Evolutionary conservation across 1,140 invertebrate genomes (phyloP).

Genomic region (Drosophila bocki): DNA sequence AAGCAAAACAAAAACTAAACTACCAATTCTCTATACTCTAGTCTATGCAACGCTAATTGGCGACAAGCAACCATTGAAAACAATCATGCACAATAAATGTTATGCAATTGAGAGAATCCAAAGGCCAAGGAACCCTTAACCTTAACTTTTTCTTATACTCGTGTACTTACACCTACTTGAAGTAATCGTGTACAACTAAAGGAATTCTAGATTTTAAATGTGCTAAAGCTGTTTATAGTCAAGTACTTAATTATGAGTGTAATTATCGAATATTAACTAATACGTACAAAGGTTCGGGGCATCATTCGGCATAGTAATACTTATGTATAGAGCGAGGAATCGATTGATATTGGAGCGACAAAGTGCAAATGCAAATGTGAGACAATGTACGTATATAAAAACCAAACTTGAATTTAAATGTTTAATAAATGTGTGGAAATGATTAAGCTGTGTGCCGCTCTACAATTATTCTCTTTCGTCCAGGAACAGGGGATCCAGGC

Average conservation of each 20-base stretch:
- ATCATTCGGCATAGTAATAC: slow-evolving; percentile 41
- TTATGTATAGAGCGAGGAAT: slow-evolving; percentile 37
- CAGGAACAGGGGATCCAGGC: slow-evolving; percentile 58
- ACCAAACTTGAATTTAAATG: slow-evolving; percentile 78
- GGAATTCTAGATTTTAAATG: slow-evolving; percentile 75
- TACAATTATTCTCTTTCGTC: slow-evolving; percentile 24
- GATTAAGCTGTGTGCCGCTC: slow-evolving; percentile 7
- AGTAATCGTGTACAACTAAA: slow-evolving; percentile 74
- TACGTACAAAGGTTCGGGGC: slow-evolving; percentile 48
- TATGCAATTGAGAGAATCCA: slow-evolving; percentile 55
- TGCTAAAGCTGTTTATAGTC: slow-evolving; percentile 75
- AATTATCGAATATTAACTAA: slow-evolving; percentile 67
- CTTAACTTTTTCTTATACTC: slow-evolving; percentile 56
- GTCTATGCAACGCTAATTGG: slow-evolving; percentile 63
- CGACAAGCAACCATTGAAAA: slow-evolving; percentile 59
- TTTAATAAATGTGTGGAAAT: slow-evolving; percentile 83
- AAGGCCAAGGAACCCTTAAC: slow-evolving; percentile 52
- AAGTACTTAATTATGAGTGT: slow-evolving; percentile 72
- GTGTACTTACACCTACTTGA: slow-evolving; percentile 69
- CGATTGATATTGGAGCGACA: slow-evolving; percentile 25
- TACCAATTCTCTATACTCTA: slow-evolving; percentile 53
- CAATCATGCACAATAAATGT: slow-evolving; percentile 81
- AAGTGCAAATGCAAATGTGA: slow-evolving; percentile 50
- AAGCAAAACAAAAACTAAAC: slow-evolving; percentile 60
- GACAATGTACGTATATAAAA: slow-evolving; percentile 70